These are phyloP conservation scores for Solenopsis fugax DNA, from an alignment of 1,140 invertebrate species.

Conservation along the genomic window DNA sequence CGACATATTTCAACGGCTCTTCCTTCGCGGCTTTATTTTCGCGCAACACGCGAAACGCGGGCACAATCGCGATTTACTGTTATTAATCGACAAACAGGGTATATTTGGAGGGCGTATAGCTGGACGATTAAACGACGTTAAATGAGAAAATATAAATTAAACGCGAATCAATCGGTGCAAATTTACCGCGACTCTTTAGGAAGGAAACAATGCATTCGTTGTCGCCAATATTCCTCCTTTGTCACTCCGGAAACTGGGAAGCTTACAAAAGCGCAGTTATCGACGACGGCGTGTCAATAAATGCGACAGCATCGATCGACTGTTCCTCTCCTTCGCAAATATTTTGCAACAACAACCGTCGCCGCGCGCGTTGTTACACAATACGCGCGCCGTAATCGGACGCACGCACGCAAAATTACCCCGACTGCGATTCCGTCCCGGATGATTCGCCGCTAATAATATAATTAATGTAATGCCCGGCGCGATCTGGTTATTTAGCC, in stretches of 20 bases:
- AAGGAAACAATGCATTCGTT: slow-evolving; percentile 21
- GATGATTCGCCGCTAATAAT: slow-evolving; percentile 60
- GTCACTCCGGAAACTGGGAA: background rate
- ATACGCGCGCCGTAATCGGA: slow-evolving; percentile 25
- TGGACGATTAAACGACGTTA: background rate
- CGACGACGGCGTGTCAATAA: slow-evolving; percentile 42
- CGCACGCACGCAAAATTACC: slow-evolving; percentile 36
- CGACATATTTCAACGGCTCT: slow-evolving; percentile 41
- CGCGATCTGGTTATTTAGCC: slow-evolving; percentile 53
- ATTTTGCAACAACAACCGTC: slow-evolving; percentile 45
- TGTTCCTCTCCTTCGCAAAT: slow-evolving; percentile 34
- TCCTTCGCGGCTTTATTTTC: slow-evolving; percentile 22
- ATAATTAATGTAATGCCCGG: slow-evolving; percentile 59
- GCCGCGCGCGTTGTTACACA: slow-evolving; percentile 5
- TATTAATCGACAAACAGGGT: slow-evolving; percentile 14
- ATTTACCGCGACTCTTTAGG: slow-evolving; percentile 11
- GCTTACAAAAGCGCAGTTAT: slow-evolving; percentile 51
- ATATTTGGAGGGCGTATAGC: background rate
- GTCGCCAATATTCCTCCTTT: slow-evolving; percentile 10
- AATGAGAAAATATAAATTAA: slow-evolving; percentile 24
- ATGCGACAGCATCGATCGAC: slow-evolving; percentile 52
- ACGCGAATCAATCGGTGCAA: slow-evolving; percentile 21
- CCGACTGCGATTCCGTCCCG: slow-evolving; percentile 54
- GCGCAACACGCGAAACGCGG: background rate
- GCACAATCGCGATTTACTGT: background rate